Evolutionary conservation across 92 coral and sea anemone species (phyloP), one percentile per base, ranked within the genome.

Genomic region (Palythoa grandis): DNA sequence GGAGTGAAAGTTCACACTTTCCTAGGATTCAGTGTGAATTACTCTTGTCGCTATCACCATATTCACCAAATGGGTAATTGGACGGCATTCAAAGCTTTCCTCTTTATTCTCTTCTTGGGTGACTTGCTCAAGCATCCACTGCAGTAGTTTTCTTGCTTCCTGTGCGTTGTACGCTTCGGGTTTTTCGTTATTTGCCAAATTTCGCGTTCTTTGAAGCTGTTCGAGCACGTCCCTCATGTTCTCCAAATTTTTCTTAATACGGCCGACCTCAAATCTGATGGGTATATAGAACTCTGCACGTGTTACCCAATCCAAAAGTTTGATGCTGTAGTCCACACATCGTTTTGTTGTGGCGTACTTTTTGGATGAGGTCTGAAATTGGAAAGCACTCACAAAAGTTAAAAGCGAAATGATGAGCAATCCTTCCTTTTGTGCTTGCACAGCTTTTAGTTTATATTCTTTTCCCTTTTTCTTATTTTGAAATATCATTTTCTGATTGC

Each of bases 51-150:
- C 60, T 10, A 74, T 10, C 8, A 48, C 37, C 38, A 74, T n/a
- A 58, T 74, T 74, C 22, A 74, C 78, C 58, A 74, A 48, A 23
- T 74, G 78, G 60, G n/a, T 74, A n/a, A 74, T 50, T 47, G 78
- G 61, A 50, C 78, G 78, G 19, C 58, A 10, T 74, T 74, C 78
- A 52, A 74, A 74, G 19, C 7, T 74, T 50, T 74, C 60, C 19
- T 40, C 37, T 7, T 50, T 22, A 19, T 19, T 23, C 10, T 74
- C 57, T 14, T 73, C 78, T 16, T 47, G 19, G 6, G n/a, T 74
- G 19, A 74, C 60, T 74, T 50, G 52, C 11, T 20, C 60, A 16
- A 74, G 17, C 78, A 74, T 48, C 78, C 78, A 74, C 54, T 74
- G 16, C 11, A 74, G 37, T 22, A 74, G 24, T 4, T 22, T 22